Percentiles rank a stretch among this genome's conserved stretches.
phyloP scores from a whole-genome alignment of 2,888 invertebrate genomes.

The Macrosoma leucophasiata region DNA sequence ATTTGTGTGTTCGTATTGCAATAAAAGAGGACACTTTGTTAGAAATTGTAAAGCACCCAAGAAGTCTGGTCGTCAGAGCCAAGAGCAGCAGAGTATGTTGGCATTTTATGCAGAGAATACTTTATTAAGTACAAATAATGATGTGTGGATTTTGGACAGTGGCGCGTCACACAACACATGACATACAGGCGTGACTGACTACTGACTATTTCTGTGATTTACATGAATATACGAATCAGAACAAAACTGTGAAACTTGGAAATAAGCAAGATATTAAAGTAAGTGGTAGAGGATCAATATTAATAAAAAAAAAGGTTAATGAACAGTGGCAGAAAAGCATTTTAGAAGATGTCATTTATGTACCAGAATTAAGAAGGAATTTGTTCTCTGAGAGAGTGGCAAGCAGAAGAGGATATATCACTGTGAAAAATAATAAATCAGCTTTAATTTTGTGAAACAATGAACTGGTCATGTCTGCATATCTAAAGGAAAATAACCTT shows the following conservation, averaged over 20 bases:
- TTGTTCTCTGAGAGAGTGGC: constrained; percentile 14
- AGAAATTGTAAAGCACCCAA: constrained; percentile 1
- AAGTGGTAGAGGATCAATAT: constrained; percentile 20
- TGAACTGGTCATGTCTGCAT: constrained; percentile 7
- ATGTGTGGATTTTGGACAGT: constrained; percentile 27
- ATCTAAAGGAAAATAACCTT: constrained; percentile 7
- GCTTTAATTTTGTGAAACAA: constrained; percentile 9
- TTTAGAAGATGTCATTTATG: constrained; percentile 19
- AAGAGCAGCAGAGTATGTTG: constrained; percentile 15
- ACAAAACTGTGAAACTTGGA: constrained; percentile 22
- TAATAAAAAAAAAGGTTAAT: constrained; percentile 26
- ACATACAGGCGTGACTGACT: constrained; percentile 22
- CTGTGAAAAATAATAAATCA: constrained; percentile 4
- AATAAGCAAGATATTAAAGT: constrained; percentile 26
- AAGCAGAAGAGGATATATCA: constrained; percentile 6
- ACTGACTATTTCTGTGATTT: constrained; percentile 21
- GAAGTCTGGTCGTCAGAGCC: background rate
- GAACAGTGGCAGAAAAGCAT: constrained; percentile 23
- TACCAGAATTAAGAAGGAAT: constrained; percentile 15
- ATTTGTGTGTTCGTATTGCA: constrained; percentile 2
- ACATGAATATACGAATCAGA: constrained; percentile 10
- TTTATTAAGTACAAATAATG: constrained; percentile 12
- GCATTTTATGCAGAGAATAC: constrained; percentile 21
- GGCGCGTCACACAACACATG: constrained; percentile 29
- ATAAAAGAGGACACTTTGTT: background rate